Conservation (phyloP, 1,140 invertebrate genomes). For the Zelostemma sp. region DNA sequence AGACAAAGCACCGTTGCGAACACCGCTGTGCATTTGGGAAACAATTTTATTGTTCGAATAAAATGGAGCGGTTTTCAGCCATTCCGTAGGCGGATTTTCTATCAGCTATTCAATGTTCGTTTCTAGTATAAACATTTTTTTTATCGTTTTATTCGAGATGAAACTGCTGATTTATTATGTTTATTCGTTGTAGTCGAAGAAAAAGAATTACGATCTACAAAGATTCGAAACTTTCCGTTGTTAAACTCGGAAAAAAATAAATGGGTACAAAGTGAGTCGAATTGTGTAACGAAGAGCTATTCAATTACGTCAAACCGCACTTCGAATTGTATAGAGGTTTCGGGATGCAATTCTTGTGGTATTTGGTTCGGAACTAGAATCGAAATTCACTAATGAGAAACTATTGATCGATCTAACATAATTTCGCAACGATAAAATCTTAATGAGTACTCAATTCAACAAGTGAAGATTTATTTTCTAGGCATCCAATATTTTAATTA, state of each 20-base stretch:
- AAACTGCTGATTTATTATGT: too few relatives aligned
- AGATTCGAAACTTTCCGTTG: not conserved
- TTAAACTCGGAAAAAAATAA: not conserved
- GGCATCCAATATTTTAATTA: too few relatives aligned
- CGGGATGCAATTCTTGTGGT: slow-evolving; percentile 5
- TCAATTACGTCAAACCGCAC: slow-evolving; percentile 4
- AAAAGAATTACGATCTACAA: too few relatives aligned
- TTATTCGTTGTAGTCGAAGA: too few relatives aligned
- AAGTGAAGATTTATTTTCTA: not conserved
- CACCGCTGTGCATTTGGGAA: not conserved
- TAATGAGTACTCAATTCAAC: too few relatives aligned
- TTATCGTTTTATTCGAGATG: too few relatives aligned
- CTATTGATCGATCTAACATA: not conserved
- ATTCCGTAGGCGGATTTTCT: not conserved
- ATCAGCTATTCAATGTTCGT: not conserved
- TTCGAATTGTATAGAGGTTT: not conserved
- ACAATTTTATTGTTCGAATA: slow-evolving; percentile 2
- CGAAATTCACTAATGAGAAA: slow-evolving; percentile 7
- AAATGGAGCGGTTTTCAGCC: not conserved
- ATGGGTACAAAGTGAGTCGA: not conserved
- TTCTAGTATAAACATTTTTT: too few relatives aligned
- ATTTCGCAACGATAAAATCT: too few relatives aligned
- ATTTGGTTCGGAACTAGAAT: not conserved
- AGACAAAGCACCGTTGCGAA: slow-evolving; percentile 6
- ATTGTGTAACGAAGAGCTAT: not conserved